Evolutionary conservation across 2,113 vertebrate genomes (phyloP).

Genomic region (Nycticebus coucang): DNA sequence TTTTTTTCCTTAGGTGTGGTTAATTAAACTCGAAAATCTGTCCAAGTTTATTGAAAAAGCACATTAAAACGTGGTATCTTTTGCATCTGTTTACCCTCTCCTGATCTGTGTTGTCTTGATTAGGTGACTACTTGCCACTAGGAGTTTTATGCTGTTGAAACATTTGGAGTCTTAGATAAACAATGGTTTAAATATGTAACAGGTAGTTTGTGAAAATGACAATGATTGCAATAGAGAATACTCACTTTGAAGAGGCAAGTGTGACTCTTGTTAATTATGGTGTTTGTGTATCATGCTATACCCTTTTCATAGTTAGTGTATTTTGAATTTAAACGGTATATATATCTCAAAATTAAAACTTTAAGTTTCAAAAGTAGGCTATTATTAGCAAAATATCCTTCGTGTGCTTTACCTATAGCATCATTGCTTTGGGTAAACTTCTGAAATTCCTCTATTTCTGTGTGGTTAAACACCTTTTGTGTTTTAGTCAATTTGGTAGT

Average conservation of each 20-base stretch:
- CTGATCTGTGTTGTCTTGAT: neutral
- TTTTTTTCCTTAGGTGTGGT: neutral
- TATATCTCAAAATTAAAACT: neutral
- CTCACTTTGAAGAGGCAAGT: neutral
- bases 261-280: neutral
- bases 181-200: conserved; percentile 55
- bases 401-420: neutral
- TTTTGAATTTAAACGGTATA: neutral
- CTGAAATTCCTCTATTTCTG: neutral
- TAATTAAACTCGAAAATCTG: neutral
- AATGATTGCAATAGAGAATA: neutral
- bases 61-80: conserved; percentile 46
- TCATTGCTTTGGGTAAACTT: neutral
- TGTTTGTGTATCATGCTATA: neutral
- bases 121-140: neutral
- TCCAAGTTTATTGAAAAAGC: neutral
- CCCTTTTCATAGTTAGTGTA: neutral
- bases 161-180: conserved; percentile 25
- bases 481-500: conserved; percentile 10
- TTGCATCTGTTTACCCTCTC: neutral
- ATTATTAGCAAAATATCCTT: neutral
- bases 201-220: conserved; percentile 63
- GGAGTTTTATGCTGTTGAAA: conserved; percentile 7
- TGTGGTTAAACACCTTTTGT: neutral
- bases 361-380: conserved; percentile 32